Percentiles rank a stretch among this genome's conserved stretches.
Conservation (phyloP, 2,888 invertebrate species). For the Euproctis similis region DNA sequence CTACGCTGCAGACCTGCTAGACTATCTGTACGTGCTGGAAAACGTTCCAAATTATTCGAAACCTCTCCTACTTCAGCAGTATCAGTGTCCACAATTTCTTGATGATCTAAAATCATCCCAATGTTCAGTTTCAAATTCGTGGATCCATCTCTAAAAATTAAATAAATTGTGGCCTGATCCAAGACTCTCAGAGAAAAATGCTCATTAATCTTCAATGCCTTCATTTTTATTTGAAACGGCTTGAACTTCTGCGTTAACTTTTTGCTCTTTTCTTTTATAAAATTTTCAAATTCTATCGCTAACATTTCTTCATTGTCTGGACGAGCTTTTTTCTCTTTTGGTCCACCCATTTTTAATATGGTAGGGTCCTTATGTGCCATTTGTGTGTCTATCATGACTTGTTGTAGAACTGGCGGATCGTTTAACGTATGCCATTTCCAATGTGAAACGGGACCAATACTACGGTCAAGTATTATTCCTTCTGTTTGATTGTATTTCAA, state of each 20-base stretch:
- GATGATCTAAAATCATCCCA: conserved; percentile 70
- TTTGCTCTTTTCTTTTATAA: conserved; percentile 59
- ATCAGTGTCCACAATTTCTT: conserved; percentile 65
- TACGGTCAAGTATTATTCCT: conserved; percentile 57
- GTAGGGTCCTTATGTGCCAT: conserved; percentile 53
- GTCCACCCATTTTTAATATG: conserved; percentile 43
- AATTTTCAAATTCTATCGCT: conserved; percentile 62
- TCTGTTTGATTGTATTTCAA: conserved; percentile 68
- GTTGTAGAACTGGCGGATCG: conserved; percentile 60
- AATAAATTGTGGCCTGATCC: conserved; percentile 57
- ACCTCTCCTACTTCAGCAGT: conserved; percentile 49
- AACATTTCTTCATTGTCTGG: conserved; percentile 60
- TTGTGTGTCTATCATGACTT: conserved; percentile 66
- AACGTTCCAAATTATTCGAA: conserved; percentile 33
- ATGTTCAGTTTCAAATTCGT: conserved; percentile 56
- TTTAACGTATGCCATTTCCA: conserved; percentile 70
- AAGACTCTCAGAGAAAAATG: conserved; percentile 56
- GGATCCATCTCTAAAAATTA: conserved; percentile 55
- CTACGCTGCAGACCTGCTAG: conserved; percentile 47
- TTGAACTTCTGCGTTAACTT: conserved; percentile 54
- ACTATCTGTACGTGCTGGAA: conserved; percentile 51
- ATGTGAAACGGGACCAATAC: conserved; percentile 55
- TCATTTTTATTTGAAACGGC: conserved; percentile 66
- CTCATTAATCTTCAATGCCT: conserved; percentile 64
- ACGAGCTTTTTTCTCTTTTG: conserved; percentile 24